Percentiles rank a stretch among this genome's conserved stretches.
phyloP scores from a whole-genome alignment of 1,140 invertebrate species.

The Drosophila arawakana region DNA sequence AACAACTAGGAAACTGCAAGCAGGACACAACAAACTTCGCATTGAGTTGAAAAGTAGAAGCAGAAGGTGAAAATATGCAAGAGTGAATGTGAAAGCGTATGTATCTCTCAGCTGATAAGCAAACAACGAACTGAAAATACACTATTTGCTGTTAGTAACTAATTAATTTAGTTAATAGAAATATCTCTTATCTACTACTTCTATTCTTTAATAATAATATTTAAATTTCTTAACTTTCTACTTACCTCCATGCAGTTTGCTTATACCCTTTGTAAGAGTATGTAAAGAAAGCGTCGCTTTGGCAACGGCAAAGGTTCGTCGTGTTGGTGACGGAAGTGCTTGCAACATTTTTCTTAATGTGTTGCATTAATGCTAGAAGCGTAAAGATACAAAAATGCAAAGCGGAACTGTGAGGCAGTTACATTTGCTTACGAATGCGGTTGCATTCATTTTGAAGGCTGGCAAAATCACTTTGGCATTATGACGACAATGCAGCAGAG shows the following conservation, averaged over 20 bases:
- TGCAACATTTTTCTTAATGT: slow-evolving; percentile 77
- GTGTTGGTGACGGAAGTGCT: slow-evolving; percentile 24
- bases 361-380: slow-evolving; percentile 71
- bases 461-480: slow-evolving; percentile 63
- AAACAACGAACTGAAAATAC: background rate
- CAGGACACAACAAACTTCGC: slow-evolving; percentile 14
- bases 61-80: slow-evolving; percentile 73
- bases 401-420: slow-evolving; percentile 54
- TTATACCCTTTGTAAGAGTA: background rate
- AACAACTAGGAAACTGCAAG: slow-evolving; percentile 43
- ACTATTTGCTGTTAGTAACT: background rate
- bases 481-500: slow-evolving; percentile 19
- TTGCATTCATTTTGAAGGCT: slow-evolving; percentile 11
- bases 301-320: slow-evolving; percentile 7
- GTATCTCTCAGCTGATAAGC: background rate
- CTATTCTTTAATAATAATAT: background rate
- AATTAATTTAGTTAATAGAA: background rate
- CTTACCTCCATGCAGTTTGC: background rate
- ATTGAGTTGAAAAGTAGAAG: slow-evolving; percentile 21
- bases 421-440: slow-evolving; percentile 24
- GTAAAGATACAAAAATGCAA: slow-evolving; percentile 71
- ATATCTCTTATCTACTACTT: background rate
- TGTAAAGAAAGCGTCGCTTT: slow-evolving; percentile 35
- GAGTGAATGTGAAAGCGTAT: slow-evolving; percentile 27
- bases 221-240: background rate